Conservation (phyloP, 2,888 invertebrate genomes). For the Blastobasis adustella region DNA sequence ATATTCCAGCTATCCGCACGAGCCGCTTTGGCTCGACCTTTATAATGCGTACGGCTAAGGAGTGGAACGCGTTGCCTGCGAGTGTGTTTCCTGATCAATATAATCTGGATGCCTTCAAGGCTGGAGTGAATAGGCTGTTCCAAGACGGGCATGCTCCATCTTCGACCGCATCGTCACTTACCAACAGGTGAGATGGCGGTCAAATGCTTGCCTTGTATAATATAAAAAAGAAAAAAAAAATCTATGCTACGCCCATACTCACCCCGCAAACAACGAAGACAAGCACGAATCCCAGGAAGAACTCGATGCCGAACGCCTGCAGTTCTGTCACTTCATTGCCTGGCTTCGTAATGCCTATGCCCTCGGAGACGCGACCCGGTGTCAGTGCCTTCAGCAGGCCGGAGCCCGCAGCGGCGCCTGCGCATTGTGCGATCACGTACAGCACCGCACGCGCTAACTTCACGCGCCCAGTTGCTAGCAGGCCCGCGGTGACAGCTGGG, state of each 20-base stretch:
- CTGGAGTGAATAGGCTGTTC: no score
- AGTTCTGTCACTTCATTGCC: conserved; percentile 76
- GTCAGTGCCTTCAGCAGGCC: conserved; percentile 84
- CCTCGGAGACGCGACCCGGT: conserved; percentile 74
- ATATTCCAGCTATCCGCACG: no score
- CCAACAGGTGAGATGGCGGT: no score
- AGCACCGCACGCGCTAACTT: conserved; percentile 82
- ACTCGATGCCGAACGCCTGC: conserved; percentile 93
- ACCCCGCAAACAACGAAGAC: conserved; percentile 93
- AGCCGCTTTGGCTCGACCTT: no score
- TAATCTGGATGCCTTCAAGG: no score
- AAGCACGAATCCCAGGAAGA: conserved; percentile 91
- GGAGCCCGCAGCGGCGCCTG: conserved; percentile 88
- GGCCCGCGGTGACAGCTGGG: conserved; percentile 91
- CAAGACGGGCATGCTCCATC: no score
- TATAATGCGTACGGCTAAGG: no score
- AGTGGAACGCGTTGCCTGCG: no score
- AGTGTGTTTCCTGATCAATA: no score
- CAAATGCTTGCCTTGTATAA: no score
- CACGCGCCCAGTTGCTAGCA: conserved; percentile 86
- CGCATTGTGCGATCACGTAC: conserved; percentile 88
- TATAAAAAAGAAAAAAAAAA: no score
- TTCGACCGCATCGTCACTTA: no score
- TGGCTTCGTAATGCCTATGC: conserved; percentile 82
- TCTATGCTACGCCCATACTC: conserved; percentile 30